phyloP scores from a whole-genome alignment of 2,113 vertebrate genomes.

The Scomber scombrus region DNA sequence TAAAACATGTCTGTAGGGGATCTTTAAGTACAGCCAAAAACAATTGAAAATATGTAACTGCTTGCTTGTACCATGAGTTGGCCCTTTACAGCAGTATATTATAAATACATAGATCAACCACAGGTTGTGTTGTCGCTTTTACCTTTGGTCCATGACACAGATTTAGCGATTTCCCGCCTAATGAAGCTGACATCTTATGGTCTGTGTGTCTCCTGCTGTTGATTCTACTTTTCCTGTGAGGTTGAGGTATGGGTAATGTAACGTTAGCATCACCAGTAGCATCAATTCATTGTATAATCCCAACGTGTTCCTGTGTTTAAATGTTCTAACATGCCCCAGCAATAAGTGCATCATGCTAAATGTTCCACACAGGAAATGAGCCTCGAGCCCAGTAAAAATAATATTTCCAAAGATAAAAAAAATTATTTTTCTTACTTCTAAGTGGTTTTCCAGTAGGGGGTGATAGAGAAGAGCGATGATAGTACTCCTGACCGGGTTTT shows the following conservation, averaged over 20 bases:
- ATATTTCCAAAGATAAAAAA: not conserved
- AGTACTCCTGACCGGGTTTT: not conserved
- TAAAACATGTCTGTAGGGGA: too few relatives aligned
- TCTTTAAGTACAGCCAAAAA: too few relatives aligned
- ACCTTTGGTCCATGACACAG: constrained; percentile 12
- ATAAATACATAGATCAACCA: too few relatives aligned
- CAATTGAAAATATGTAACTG: too few relatives aligned
- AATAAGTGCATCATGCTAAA: too few relatives aligned
- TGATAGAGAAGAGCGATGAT: too few relatives aligned
- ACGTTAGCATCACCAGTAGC: not conserved
- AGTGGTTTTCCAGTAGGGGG: not conserved
- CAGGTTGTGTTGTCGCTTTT: not conserved
- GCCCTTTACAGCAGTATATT: too few relatives aligned
- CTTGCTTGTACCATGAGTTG: too few relatives aligned
- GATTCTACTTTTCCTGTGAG: not conserved
- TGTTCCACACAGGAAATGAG: not conserved
- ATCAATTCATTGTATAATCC: not conserved
- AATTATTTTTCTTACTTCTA: not conserved
- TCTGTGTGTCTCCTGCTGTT: not conserved
- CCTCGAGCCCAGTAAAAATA: not conserved
- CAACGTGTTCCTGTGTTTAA: not conserved
- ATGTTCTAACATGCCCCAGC: too few relatives aligned
- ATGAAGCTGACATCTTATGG: constrained; percentile 41
- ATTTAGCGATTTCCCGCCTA: not conserved
- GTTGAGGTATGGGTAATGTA: too few relatives aligned